A percentile compares a stretch with the other conserved stretches of the same genome.
Conservation (phyloP, 2,113 vertebrate genomes). For the Penelope pileata region DNA sequence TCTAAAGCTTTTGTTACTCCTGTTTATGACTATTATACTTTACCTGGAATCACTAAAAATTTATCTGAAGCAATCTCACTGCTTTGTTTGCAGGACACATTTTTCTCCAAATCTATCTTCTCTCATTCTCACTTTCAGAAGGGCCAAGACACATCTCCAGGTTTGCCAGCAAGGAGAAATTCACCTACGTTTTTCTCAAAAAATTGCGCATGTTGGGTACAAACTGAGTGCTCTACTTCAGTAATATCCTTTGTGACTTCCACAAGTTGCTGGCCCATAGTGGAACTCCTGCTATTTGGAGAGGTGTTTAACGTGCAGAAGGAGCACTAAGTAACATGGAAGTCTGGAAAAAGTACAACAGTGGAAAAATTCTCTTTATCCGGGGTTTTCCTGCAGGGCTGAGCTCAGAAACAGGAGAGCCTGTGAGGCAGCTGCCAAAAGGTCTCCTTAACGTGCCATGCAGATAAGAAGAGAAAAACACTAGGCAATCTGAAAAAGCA, state of each 20-base stretch:
- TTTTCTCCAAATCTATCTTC: neutral
- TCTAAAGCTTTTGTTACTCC: too few species aligned
- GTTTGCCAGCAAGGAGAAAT: neutral
- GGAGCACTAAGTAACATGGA: neutral
- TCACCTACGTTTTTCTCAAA: neutral
- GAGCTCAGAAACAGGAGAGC: neutral
- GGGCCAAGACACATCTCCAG: neutral
- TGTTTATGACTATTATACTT: too few species aligned
- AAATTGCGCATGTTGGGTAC: neutral
- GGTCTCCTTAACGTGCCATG: neutral
- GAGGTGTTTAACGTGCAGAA: neutral
- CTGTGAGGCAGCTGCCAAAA: neutral
- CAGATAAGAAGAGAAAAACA: conserved; percentile 33
- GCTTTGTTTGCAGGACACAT: too few species aligned
- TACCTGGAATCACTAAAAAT: too few species aligned
- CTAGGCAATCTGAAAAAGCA: neutral
- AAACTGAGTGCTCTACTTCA: neutral
- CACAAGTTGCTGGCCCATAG: neutral
- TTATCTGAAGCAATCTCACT: too few species aligned
- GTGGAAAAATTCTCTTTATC: neutral
- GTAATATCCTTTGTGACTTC: neutral
- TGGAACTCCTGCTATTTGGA: neutral
- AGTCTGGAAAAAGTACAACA: neutral
- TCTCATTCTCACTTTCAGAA: neutral
- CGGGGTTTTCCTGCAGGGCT: neutral